phyloP scores from a whole-genome alignment of 2,888 invertebrate genomes.

The Agrochola circellaris region DNA sequence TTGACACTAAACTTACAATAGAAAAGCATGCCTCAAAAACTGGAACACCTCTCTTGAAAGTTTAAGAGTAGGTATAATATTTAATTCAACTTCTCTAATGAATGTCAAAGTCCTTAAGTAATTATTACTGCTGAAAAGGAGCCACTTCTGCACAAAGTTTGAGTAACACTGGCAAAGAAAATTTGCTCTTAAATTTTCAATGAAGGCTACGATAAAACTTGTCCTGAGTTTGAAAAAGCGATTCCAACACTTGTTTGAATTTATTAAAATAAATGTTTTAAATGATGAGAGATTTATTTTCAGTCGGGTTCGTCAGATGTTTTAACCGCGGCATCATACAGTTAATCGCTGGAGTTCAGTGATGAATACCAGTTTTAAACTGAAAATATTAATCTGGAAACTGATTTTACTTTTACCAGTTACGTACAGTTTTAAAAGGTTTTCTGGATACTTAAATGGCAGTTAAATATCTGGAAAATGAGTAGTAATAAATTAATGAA shows the following conservation, averaged over 20 bases:
- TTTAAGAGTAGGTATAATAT: not conserved
- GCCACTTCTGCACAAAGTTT: slow-evolving; percentile 37
- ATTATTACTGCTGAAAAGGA: slow-evolving; percentile 24
- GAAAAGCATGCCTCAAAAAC: not conserved
- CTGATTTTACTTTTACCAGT: slow-evolving; percentile 4
- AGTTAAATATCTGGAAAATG: not conserved
- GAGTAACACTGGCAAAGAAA: slow-evolving; percentile 32
- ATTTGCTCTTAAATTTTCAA: slow-evolving; percentile 58
- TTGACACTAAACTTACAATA: not conserved
- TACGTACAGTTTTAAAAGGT: slow-evolving; percentile 6
- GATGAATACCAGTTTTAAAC: slow-evolving; percentile 30
- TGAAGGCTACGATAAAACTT: slow-evolving; percentile 44
- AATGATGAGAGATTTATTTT: slow-evolving; percentile 14
- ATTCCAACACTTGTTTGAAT: slow-evolving; percentile 49
- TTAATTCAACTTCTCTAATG: slow-evolving; percentile 5
- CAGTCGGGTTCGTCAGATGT: slow-evolving; percentile 37
- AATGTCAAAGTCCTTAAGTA: slow-evolving; percentile 11
- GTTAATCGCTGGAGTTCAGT: slow-evolving; percentile 30
- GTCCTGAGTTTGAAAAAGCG: slow-evolving; percentile 38
- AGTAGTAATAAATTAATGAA: not conserved
- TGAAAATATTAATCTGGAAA: slow-evolving; percentile 7
- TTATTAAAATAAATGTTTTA: slow-evolving; percentile 45
- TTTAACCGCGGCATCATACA: slow-evolving; percentile 21
- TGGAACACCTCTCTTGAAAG: not conserved
- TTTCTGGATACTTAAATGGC: slow-evolving; percentile 9